A percentile compares a stretch with the other conserved stretches of the same genome.
Conservation (phyloP, 2,113 vertebrate species). For the Carlito syrichta region DNA sequence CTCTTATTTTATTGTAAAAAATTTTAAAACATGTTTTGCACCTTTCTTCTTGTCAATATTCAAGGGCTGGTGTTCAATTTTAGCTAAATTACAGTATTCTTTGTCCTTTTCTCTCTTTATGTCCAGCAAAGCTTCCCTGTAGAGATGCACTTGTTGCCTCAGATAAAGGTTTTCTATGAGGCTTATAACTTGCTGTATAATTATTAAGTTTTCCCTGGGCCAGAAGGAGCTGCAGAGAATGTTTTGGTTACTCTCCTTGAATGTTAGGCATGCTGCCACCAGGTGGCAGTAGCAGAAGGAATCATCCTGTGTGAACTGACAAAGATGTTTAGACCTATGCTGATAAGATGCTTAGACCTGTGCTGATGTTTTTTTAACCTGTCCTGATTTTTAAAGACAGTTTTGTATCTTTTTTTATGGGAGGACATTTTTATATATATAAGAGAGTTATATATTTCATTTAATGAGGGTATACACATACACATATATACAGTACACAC, state of each 20-base stretch:
- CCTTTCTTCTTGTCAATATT: not conserved
- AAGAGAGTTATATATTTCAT: not conserved
- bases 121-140: not conserved
- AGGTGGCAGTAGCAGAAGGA: slow-evolving; percentile 48
- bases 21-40: not conserved
- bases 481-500: not conserved
- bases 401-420: not conserved
- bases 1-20: not conserved
- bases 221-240: not conserved
- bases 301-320: not conserved
- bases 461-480: not conserved
- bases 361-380: too few relatives aligned
- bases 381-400: too few relatives aligned
- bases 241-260: not conserved
- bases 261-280: slow-evolving; percentile 16
- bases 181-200: not conserved
- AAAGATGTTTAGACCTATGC: not conserved
- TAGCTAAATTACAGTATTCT: not conserved
- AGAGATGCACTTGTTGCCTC: not conserved
- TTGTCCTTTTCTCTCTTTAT: not conserved
- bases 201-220: not conserved
- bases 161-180: not conserved
- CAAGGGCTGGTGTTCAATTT: not conserved
- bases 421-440: not conserved
- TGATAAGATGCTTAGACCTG: too few relatives aligned